These are phyloP conservation scores for Zonitis immaculata DNA, from an alignment of 2,888 invertebrate species.

Conservation along the genomic window DNA sequence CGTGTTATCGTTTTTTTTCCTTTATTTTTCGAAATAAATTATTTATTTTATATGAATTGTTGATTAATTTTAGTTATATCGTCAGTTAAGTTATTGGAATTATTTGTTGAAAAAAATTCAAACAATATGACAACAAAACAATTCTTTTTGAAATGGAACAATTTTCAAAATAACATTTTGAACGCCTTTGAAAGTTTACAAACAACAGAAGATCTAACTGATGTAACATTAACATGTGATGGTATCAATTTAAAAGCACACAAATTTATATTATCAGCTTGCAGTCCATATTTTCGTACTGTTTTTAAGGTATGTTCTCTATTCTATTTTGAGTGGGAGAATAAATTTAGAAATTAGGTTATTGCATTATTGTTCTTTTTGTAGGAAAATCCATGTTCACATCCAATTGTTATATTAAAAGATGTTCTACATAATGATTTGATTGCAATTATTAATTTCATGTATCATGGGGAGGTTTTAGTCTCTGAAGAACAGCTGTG, in stretches of 20 bases:
- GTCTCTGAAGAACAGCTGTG: conserved; percentile 62
- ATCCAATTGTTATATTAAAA: conserved; percentile 68
- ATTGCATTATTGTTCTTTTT: conserved; percentile 24
- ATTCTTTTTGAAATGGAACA: conserved; percentile 72
- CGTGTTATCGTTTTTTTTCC: conserved; percentile 26
- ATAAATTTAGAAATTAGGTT: neutral
- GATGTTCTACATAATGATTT: conserved; percentile 65
- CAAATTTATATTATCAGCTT: conserved; percentile 70
- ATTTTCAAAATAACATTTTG: conserved; percentile 66
- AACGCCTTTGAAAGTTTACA: conserved; percentile 66
- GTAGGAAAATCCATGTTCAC: conserved; percentile 69
- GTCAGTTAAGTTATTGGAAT: conserved; percentile 8
- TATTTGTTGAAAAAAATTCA: neutral
- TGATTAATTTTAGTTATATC: conserved; percentile 10
- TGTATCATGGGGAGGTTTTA: conserved; percentile 69
- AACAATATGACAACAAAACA: conserved; percentile 52
- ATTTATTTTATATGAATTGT: too few relatives aligned
- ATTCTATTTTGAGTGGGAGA: neutral
- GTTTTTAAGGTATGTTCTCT: conserved; percentile 67
- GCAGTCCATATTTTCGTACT: conserved; percentile 70
- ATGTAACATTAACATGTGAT: conserved; percentile 69
- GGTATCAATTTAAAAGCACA: conserved; percentile 68
- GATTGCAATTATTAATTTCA: conserved; percentile 63
- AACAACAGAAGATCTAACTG: conserved; percentile 65
- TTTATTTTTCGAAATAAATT: neutral